A percentile compares a stretch with the other conserved stretches of the same genome.
phyloP scores from a whole-genome alignment of 37 sponge, comb jelly and placozoan genomes.

The Ephydatia muelleri region DNA sequence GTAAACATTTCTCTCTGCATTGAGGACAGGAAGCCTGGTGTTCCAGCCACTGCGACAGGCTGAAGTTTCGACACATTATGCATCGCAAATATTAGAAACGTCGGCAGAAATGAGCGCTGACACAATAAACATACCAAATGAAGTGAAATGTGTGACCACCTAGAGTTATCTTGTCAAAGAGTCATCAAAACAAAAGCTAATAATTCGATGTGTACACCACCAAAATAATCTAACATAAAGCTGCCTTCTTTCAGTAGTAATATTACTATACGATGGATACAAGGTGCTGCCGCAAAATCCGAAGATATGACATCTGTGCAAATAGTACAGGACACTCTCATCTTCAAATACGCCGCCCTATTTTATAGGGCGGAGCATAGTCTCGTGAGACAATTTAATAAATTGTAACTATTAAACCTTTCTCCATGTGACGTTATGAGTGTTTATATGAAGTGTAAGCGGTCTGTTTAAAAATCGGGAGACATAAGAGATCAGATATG shows the following conservation, averaged over 20 bases:
- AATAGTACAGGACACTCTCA: constrained; percentile 47
- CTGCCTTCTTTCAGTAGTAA: no score
- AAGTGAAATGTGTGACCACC: constrained; percentile 63
- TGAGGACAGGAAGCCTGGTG: constrained; percentile 61
- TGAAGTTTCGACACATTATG: not conserved
- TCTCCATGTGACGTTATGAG: no score
- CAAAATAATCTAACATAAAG: no score
- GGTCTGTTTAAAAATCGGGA: no score
- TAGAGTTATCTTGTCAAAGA: constrained; percentile 11
- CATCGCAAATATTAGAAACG: not conserved
- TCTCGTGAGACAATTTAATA: not conserved
- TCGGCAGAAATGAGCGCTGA: no score
- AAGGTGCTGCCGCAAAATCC: constrained; percentile 50
- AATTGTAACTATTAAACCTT: no score
- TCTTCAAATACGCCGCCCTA: not conserved
- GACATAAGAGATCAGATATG: no score
- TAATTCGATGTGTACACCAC: not conserved
- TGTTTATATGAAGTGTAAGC: no score
- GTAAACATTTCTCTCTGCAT: constrained; percentile 45
- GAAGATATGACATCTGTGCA: constrained; percentile 44
- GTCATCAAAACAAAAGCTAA: not conserved
- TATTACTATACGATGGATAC: constrained; percentile 10
- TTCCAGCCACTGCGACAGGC: constrained; percentile 49
- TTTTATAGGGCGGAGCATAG: not conserved
- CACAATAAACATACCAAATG: constrained; percentile 27